Conservation (phyloP, 2,113 vertebrate genomes). For the Uropsilus gracilis region DNA sequence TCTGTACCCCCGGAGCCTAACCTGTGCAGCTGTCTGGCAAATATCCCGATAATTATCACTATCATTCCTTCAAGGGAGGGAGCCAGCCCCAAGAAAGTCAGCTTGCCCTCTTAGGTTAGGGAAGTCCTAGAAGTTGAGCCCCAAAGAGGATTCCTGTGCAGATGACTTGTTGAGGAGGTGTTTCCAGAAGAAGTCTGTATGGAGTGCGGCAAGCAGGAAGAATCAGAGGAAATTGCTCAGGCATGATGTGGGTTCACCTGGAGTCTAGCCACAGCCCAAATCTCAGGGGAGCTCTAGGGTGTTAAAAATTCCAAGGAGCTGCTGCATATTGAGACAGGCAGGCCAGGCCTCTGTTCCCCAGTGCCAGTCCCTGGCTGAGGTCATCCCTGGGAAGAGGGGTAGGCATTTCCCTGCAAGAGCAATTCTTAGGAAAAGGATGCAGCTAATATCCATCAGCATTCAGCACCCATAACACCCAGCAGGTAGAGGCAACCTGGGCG, state of each 20-base stretch:
- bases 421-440: background rate
- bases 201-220: background rate
- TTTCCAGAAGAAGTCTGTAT: background rate
- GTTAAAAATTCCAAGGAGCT: background rate
- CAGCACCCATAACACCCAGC: fast-evolving
- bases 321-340: background rate
- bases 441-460: background rate
- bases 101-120: background rate
- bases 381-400: no score
- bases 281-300: background rate
- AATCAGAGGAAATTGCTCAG: no score
- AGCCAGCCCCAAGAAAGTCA: background rate
- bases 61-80: background rate
- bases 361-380: background rate
- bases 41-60: background rate
- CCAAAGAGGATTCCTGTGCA: background rate
- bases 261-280: background rate
- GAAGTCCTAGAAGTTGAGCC: background rate
- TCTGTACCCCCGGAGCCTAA: background rate
- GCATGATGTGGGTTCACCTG: background rate
- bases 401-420: background rate
- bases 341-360: background rate
- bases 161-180: background rate
- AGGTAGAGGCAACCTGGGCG: background rate
- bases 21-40: background rate